These are phyloP conservation scores for Indri indri DNA, from an alignment of 2,113 vertebrate species.

Conservation along the genomic window DNA sequence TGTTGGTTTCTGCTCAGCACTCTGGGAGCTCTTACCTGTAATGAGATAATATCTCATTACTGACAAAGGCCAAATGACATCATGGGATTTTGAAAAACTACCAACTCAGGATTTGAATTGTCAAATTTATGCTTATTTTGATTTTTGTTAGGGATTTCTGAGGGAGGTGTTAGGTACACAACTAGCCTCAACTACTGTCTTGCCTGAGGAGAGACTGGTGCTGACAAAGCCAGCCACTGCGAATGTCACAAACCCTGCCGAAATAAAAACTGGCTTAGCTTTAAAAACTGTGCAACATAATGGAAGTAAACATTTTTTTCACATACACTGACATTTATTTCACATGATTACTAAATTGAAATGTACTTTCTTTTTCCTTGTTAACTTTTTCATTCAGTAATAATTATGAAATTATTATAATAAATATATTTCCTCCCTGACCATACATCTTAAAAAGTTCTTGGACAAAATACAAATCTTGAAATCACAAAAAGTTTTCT, in stretches of 20 bases:
- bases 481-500: background rate
- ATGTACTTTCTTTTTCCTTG: background rate
- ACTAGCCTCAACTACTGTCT: background rate
- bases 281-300: background rate
- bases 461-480: background rate
- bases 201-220: background rate
- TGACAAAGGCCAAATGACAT: background rate
- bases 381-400: background rate
- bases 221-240: background rate
- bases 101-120: background rate
- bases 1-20: background rate
- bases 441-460: background rate
- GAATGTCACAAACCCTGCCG: background rate
- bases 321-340: background rate
- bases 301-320: background rate
- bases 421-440: background rate
- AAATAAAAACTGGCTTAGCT: background rate
- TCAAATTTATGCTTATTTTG: background rate
- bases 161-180: background rate
- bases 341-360: background rate
- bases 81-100: background rate
- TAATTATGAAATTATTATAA: background rate
- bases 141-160: conserved; percentile 17
- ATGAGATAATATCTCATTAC: background rate
- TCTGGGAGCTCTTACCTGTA: background rate